These are phyloP conservation scores for Corvus moneduloides DNA, from an alignment of 2,113 vertebrate genomes.

Conservation along the genomic window DNA sequence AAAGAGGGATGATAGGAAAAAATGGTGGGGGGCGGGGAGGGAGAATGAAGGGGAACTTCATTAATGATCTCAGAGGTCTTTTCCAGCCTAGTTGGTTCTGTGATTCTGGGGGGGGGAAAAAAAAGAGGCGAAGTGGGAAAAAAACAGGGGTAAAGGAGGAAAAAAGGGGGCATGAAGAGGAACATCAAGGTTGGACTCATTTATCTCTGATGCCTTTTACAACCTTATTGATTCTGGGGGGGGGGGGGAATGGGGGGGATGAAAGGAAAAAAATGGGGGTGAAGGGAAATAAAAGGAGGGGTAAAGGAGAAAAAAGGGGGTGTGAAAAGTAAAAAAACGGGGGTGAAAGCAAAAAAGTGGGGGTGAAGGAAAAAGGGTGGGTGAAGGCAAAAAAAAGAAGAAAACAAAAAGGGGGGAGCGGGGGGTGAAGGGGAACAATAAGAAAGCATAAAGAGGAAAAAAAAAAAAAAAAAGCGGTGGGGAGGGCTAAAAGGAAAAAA, in stretches of 20 bases:
- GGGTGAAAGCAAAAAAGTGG: no score
- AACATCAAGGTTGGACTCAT: not conserved
- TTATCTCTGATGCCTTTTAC: not conserved
- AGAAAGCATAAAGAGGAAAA: not conserved
- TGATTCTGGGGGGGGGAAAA: not conserved
- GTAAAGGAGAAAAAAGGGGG: no score
- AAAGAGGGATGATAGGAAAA: not conserved
- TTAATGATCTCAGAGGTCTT: not conserved
- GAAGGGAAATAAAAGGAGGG: no score
- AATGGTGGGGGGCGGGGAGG: accelerated
- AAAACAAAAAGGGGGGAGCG: not conserved
- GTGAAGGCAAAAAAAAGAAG: not conserved
- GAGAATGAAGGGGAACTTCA: not conserved
- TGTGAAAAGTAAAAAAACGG: not conserved
- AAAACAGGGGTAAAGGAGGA: not conserved
- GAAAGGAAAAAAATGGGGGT: not conserved
- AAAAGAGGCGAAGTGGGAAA: not conserved
- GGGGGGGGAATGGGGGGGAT: accelerated
- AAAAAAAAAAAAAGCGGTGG: not conserved
- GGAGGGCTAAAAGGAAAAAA: not conserved
- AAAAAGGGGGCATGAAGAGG: not conserved
- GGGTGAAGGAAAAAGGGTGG: no score
- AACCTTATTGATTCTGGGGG: not conserved
- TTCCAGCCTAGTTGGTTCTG: not conserved
- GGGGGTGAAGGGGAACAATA: not conserved